These are phyloP conservation scores for Acropora tenuis DNA, from an alignment of 64 coral and sea anemone species.

Conservation along the genomic window DNA sequence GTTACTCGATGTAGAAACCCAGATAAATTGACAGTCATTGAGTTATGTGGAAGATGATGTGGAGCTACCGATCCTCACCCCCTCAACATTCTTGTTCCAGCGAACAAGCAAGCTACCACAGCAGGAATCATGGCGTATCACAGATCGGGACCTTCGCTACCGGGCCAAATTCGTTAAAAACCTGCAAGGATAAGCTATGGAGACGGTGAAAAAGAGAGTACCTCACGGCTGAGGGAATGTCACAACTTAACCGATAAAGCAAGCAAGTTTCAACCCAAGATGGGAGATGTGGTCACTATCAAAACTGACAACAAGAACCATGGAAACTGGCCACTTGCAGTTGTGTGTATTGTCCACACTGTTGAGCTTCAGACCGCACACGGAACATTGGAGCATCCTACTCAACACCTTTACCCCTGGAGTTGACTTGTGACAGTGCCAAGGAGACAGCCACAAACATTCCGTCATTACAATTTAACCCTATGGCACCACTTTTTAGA, in stretches of 20 bases:
- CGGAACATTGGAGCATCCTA: background rate
- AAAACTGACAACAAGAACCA: background rate
- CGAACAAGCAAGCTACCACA: conserved; percentile 38
- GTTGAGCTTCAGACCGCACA: no score
- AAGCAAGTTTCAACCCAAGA: no score
- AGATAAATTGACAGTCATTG: conserved; percentile 54
- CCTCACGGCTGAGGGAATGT: no score
- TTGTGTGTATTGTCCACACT: no score
- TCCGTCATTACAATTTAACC: no score
- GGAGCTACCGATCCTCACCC: conserved; percentile 44
- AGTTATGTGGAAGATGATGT: conserved; percentile 67
- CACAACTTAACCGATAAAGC: no score
- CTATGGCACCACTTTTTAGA: no score
- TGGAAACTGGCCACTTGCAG: no score
- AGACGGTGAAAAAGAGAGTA: no score
- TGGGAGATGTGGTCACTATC: conserved; percentile 24
- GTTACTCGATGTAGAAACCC: background rate
- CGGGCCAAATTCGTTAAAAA: conserved; percentile 19
- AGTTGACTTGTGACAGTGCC: no score
- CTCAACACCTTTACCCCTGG: background rate
- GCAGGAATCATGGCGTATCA: conserved; percentile 33
- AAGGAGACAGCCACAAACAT: no score
- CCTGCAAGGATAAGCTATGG: no score
- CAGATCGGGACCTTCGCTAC: conserved; percentile 5
- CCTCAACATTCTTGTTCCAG: conserved; percentile 39